A percentile compares a stretch with the other conserved stretches of the same genome.
Conservation (phyloP, 2,113 vertebrate species). For the Micronycteris hirsuta region DNA sequence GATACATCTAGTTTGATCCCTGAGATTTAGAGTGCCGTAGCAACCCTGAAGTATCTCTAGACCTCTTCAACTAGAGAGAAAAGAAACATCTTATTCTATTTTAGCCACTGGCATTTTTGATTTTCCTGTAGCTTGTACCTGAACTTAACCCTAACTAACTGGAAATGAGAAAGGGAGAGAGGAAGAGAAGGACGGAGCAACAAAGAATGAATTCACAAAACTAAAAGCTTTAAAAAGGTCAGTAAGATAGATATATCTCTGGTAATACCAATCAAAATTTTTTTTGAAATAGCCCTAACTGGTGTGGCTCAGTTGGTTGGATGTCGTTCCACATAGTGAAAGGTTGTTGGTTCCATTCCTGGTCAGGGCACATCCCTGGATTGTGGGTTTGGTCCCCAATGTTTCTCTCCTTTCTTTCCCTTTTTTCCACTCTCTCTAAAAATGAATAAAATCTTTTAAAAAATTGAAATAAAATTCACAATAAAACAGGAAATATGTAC, state of each 20-base stretch:
- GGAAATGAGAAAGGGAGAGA: background rate
- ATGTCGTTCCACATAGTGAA: too few species aligned
- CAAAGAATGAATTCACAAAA: background rate
- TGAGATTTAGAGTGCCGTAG: background rate
- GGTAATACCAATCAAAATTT: background rate
- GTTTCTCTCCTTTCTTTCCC: too few species aligned
- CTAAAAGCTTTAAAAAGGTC: background rate
- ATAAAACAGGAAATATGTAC: background rate
- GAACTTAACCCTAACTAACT: background rate
- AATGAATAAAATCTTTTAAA: background rate
- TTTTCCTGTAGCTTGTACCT: background rate
- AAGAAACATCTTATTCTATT: background rate
- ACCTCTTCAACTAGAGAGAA: background rate
- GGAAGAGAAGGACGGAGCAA: background rate
- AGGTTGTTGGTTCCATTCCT: too few species aligned
- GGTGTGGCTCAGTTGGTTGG: too few species aligned
- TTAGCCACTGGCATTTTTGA: background rate
- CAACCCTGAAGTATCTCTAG: background rate
- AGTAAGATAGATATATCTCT: background rate
- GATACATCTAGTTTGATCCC: background rate
- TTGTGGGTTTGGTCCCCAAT: too few species aligned
- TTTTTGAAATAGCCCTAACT: too few species aligned
- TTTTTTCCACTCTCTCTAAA: too few species aligned
- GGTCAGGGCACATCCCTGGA: too few species aligned
- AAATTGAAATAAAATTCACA: background rate